Percentiles rank a stretch among this genome's conserved stretches.
phyloP scores from a whole-genome alignment of 2,113 vertebrate genomes.

The Oncorhynchus clarkii region DNA sequence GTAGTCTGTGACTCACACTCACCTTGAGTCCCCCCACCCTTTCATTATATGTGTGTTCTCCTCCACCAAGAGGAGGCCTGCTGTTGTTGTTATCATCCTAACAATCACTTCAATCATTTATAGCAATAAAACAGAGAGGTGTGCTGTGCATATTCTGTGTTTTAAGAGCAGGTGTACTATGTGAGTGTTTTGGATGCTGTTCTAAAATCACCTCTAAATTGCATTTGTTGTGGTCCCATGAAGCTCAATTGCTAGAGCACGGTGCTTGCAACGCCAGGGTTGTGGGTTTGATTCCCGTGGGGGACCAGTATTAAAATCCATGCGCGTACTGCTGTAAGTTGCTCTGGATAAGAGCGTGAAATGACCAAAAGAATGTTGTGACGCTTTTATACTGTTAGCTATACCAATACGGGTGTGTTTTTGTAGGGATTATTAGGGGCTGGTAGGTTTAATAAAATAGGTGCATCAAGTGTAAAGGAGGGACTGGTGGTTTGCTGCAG shows the following conservation, averaged over 20 bases:
- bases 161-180: constrained; percentile 33
- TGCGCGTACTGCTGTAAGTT: no score
- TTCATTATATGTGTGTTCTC: constrained; percentile 63
- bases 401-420: neutral
- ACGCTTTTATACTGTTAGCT: neutral
- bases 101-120: constrained; percentile 75
- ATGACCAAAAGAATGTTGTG: neutral
- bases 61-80: constrained; percentile 49
- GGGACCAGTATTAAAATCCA: no score
- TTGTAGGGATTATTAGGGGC: neutral
- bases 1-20: constrained; percentile 71
- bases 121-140: constrained; percentile 64
- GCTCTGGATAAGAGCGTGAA: no score
- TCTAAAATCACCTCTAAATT: constrained; percentile 34
- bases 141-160: constrained; percentile 54
- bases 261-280: no score
- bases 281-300: no score
- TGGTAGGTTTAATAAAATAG: no score
- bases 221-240: neutral
- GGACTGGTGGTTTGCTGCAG: no score
- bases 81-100: constrained; percentile 60
- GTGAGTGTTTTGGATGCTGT: constrained; percentile 1
- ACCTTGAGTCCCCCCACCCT: constrained; percentile 66
- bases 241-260: no score
- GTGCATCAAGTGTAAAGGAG: no score